Evolutionary conservation across 2,113 vertebrate species (phyloP).

Genomic region (Glaucidium brasilianum): DNA sequence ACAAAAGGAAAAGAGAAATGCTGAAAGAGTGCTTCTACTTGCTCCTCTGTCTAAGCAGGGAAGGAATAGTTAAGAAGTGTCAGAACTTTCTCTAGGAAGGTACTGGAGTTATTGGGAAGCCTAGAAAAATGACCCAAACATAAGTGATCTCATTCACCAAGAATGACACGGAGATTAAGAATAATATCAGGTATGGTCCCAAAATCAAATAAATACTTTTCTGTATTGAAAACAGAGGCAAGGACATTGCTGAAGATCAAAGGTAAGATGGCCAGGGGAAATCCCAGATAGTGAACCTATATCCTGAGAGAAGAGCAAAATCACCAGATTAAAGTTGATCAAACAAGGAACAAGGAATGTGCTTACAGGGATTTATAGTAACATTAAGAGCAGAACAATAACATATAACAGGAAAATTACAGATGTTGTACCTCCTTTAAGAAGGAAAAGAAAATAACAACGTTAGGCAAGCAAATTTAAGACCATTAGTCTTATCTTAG

Average conservation of each 20-base stretch:
- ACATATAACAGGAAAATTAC: not conserved
- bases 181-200: fast-evolving
- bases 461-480: not conserved
- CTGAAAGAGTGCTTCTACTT: not conserved
- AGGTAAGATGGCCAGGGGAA: not conserved
- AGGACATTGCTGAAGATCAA: not conserved
- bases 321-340: not conserved
- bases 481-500: not conserved
- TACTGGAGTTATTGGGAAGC: not conserved
- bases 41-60: not conserved
- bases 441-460: not conserved
- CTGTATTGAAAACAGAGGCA: not conserved
- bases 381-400: not conserved
- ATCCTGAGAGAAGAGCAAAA: not conserved
- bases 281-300: not conserved
- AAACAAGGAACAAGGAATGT: not conserved
- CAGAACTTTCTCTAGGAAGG: not conserved
- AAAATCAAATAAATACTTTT: not conserved
- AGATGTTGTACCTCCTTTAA: not conserved
- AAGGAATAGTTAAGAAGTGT: not conserved
- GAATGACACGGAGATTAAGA: not conserved
- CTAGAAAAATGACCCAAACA: not conserved
- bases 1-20: not conserved
- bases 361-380: not conserved
- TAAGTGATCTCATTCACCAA: not conserved